These are phyloP conservation scores for Spisula subtruncata DNA, from an alignment of 2,888 invertebrate genomes.

Conservation along the genomic window DNA sequence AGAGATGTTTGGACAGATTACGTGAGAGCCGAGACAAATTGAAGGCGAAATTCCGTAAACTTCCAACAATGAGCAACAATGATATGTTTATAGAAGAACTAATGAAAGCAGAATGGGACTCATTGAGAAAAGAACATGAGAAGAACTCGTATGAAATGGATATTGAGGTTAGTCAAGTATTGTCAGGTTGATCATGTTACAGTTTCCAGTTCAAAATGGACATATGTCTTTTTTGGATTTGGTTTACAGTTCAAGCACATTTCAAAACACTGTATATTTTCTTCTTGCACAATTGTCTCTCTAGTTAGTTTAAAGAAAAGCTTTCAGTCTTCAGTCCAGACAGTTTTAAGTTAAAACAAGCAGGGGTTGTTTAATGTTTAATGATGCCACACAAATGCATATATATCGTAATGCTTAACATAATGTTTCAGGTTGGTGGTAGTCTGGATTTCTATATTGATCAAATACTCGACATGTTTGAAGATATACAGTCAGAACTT, in stretches of 20 bases:
- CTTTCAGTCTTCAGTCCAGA: too few species aligned
- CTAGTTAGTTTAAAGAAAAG: too few species aligned
- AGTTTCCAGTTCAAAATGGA: too few species aligned
- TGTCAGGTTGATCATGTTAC: too few species aligned
- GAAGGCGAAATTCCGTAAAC: slow-evolving; percentile 76
- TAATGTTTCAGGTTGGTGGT: slow-evolving; percentile 48
- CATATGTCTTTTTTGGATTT: too few species aligned
- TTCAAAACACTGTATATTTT: too few species aligned
- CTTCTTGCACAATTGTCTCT: too few species aligned
- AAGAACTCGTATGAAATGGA: slow-evolving; percentile 51
- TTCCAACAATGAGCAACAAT: slow-evolving; percentile 61
- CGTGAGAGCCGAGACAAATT: slow-evolving; percentile 78
- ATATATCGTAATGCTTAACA: not conserved
- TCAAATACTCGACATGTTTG: slow-evolving; percentile 78
- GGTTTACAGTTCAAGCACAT: too few species aligned
- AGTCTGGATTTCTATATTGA: slow-evolving; percentile 73
- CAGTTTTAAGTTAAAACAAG: too few species aligned
- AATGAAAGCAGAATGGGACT: slow-evolving; percentile 77
- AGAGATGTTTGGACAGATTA: slow-evolving; percentile 82
- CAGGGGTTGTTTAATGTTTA: too few species aligned
- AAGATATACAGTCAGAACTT: slow-evolving; percentile 81
- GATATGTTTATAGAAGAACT: slow-evolving; percentile 77
- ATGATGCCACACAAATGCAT: too few species aligned
- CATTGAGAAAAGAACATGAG: slow-evolving; percentile 62
- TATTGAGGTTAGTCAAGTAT: slow-evolving; percentile 55